phyloP scores from a whole-genome alignment of 23 tunicate genomes.

The Clavelina lepadiformis region DNA sequence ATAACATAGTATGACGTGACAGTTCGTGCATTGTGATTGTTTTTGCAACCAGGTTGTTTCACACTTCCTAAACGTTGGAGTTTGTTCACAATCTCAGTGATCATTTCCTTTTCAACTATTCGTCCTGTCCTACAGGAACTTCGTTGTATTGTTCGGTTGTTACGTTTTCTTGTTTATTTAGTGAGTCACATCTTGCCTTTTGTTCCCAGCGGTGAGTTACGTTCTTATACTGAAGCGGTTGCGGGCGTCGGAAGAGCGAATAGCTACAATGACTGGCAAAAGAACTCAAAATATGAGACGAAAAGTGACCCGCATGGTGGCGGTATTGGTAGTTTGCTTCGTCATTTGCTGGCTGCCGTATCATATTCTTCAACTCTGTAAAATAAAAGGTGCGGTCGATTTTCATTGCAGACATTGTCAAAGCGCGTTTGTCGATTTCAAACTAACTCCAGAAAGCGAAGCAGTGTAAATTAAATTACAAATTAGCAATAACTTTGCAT shows the following conservation, averaged over 20 bases:
- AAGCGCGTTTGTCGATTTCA: not conserved
- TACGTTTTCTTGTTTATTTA: too few relatives aligned
- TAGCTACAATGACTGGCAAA: conserved; percentile 66
- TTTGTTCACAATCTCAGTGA: not conserved
- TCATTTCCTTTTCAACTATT: not conserved
- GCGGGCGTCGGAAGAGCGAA: conserved; percentile 37
- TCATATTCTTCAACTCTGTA: conserved; percentile 53
- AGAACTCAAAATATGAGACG: conserved; percentile 40
- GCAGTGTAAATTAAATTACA: not conserved
- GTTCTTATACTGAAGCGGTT: conserved; percentile 49
- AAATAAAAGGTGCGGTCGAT: conserved; percentile 53
- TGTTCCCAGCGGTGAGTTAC: conserved; percentile 68
- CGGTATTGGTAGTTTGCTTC: conserved; percentile 77
- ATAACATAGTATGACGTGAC: too few relatives aligned
- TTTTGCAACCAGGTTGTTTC: not conserved
- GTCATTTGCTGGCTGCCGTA: conserved; percentile 86
- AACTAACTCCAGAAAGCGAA: too few relatives aligned
- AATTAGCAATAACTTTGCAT: not conserved
- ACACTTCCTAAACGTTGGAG: not conserved
- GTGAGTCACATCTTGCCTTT: not conserved
- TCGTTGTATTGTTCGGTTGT: too few relatives aligned
- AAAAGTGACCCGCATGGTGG: conserved; percentile 85
- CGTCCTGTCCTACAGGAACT: too few relatives aligned
- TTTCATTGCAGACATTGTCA: not conserved
- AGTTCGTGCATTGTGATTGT: not conserved